These are phyloP conservation scores for Allacma fusca DNA, from an alignment of 2,888 invertebrate genomes.

Conservation along the genomic window DNA sequence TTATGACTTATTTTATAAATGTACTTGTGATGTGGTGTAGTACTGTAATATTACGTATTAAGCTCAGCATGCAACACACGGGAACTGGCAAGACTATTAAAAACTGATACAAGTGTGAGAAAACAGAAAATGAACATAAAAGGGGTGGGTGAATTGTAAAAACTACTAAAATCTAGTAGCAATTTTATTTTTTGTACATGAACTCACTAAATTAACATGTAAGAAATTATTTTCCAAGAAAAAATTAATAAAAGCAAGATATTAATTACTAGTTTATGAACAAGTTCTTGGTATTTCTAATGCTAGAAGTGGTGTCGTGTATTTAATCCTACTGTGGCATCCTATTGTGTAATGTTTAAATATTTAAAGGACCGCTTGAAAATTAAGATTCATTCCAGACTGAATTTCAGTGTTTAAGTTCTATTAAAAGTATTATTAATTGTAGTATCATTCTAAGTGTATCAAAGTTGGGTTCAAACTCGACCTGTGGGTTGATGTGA, in stretches of 20 bases:
- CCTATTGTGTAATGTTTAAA: too few relatives aligned
- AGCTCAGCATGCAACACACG: background rate
- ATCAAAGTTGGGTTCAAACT: background rate
- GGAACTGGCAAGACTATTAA: background rate
- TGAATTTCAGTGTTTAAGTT: background rate
- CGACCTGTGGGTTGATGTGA: background rate
- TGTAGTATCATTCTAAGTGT: too few relatives aligned
- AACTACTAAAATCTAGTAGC: conserved; percentile 17
- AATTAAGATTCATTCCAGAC: background rate
- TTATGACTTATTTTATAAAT: too few relatives aligned
- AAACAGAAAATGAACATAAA: background rate
- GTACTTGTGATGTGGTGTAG: too few relatives aligned
- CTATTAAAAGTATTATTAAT: background rate
- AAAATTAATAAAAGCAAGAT: conserved; percentile 8
- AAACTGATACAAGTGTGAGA: background rate
- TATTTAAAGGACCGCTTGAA: background rate
- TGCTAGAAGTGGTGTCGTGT: too few relatives aligned
- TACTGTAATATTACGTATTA: too few relatives aligned
- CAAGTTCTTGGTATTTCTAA: background rate
- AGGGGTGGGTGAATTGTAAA: background rate
- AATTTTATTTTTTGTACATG: conserved; percentile 31
- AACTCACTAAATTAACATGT: conserved; percentile 19
- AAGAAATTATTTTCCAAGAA: conserved; percentile 6
- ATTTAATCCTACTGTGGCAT: too few relatives aligned
- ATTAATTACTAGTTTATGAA: background rate